Conservation (phyloP, 2,888 invertebrate genomes). For the Pristionchus entomophagus region DNA sequence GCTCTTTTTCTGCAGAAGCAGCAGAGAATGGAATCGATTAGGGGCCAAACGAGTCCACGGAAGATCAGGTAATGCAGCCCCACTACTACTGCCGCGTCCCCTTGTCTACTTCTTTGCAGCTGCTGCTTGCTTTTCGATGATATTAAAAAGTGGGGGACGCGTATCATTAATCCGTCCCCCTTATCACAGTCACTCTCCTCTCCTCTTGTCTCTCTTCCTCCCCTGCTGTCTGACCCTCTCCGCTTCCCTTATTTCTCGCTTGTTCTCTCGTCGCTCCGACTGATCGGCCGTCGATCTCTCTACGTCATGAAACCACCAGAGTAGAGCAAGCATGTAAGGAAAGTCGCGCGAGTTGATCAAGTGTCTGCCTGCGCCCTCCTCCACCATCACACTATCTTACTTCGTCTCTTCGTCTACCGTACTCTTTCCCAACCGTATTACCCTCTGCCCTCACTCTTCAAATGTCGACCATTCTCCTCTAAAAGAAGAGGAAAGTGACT, state of each 20-base stretch:
- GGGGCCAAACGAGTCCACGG: not conserved
- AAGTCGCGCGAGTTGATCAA: constrained; percentile 34
- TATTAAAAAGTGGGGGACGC: constrained; percentile 33
- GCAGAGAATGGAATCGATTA: constrained; percentile 12
- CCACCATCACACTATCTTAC: not conserved
- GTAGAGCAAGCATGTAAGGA: constrained; percentile 24
- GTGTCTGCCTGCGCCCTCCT: not conserved
- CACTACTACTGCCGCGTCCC: not conserved
- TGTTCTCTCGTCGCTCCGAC: not conserved
- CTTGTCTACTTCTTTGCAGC: constrained; percentile 32
- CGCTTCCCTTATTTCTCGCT: not conserved
- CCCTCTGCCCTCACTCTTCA: not conserved
- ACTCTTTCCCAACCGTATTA: constrained; percentile 22
- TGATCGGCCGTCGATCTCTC: constrained; percentile 25
- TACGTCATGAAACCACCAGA: constrained; percentile 48
- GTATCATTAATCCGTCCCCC: constrained; percentile 24
- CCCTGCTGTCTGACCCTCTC: constrained; percentile 22
- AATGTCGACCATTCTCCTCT: constrained; percentile 35
- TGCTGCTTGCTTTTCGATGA: constrained; percentile 28
- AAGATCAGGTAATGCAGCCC: constrained; percentile 29
- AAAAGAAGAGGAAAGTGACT: constrained; percentile 29
- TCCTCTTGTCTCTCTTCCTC: not conserved
- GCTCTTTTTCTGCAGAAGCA: not conserved
- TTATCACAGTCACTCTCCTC: constrained; percentile 24
- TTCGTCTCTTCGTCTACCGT: constrained; percentile 9